phyloP scores from a whole-genome alignment of 1,140 invertebrate genomes.

The Drosophila sucinea region DNA sequence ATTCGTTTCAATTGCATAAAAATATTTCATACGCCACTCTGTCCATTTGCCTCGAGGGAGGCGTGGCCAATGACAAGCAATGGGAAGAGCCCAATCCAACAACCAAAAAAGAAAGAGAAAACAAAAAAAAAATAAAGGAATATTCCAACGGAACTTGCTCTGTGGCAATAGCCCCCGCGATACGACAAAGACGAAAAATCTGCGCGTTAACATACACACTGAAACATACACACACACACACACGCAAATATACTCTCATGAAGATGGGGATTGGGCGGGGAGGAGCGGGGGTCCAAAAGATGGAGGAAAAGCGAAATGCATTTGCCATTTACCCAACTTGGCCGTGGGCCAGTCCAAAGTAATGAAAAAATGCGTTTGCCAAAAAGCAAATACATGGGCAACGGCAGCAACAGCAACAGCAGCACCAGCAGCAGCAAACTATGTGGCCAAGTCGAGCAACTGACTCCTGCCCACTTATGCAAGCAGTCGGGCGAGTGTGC shows the following conservation, averaged over 20 bases:
- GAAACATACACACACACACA: neutral
- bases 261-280: neutral
- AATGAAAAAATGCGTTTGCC: conserved; percentile 81
- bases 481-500: conserved; percentile 66
- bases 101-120: neutral
- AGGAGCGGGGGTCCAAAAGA: too few relatives aligned
- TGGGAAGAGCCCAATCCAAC: neutral
- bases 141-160: conserved; percentile 38
- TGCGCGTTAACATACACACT: conserved; percentile 50
- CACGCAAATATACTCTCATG: neutral
- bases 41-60: conserved; percentile 21
- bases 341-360: conserved; percentile 71
- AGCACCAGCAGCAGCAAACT: conserved; percentile 38
- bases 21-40: conserved; percentile 63
- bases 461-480: conserved; percentile 75
- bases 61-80: conserved; percentile 29
- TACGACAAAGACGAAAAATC: conserved; percentile 27
- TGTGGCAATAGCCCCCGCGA: conserved; percentile 23
- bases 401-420: neutral
- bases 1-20: conserved; percentile 74
- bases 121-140: conserved; percentile 19
- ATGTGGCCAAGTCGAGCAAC: conserved; percentile 64
- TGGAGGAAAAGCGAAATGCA: conserved; percentile 49
- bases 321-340: conserved; percentile 67
- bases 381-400: conserved; percentile 60